Evolutionary conservation across 2,797 vertebrate species (phyloP), one percentile per base, ranked within the genome.

Genomic region (Geotrypetes seraphini): DNA sequence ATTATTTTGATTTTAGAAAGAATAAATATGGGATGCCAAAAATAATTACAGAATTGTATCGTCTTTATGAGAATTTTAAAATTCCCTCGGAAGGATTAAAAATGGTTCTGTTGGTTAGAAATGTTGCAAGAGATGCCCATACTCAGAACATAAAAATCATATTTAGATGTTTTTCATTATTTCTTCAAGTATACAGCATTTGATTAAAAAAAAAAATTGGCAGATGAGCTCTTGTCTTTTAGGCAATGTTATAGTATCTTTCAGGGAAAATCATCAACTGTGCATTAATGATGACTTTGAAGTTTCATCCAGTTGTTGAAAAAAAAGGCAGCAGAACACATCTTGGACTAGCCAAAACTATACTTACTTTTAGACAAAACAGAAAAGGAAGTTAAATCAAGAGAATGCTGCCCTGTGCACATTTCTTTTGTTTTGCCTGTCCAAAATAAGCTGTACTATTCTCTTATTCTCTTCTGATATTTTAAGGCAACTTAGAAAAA

Each of bases 401-500:
- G 26, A 11, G 12, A 31, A 19, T 18, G 25, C 43, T 9, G 8
- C 28, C 41, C 23, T 0, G 0, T n/a, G 10, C 30, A 34, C 0
- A 0, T 17, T 39, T 19, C 3, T 12, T 7, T 48, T n/a, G n/a
- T n/a, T n/a, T 25, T n/a, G n/a, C n/a, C n/a, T n/a, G n/a, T n/a
- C n/a, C 24, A 21, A 55, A 53, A 22, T 19, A 31, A 50, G 25
- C 12, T 3, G 30, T 31, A 25, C 35, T 47, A 47, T 57, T 1
- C 57, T 46, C 53, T 53, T 66, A 63, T 49, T 74, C 60, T 41
- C 58, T 9, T 8, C 47, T 22, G 2, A n/a, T n/a, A n/a, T n/a
- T 53, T 73, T 66, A 70, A 68, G 61, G 33, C 57, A 72, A 63
- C 75, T 78, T 78, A 72, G 70, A 63, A 68, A 57, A 72, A 79